Percentiles rank a stretch among this genome's conserved stretches.
These are phyloP conservation scores for Cerastoderma edule DNA, from an alignment of 2,888 invertebrate genomes.

Conservation along the genomic window DNA sequence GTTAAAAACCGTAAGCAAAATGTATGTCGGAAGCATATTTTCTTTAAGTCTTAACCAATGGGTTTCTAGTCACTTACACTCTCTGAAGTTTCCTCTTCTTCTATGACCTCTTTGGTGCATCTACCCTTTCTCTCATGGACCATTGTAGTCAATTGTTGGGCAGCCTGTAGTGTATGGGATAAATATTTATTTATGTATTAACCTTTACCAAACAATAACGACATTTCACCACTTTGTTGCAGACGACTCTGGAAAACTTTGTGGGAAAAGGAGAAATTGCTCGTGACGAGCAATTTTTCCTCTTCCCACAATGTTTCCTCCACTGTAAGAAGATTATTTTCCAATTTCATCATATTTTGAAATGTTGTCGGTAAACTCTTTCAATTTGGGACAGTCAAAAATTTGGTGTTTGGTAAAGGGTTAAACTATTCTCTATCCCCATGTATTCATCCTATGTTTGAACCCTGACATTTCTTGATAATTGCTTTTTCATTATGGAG, in stretches of 20 bases:
- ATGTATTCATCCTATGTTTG: no score
- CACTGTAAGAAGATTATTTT: not conserved
- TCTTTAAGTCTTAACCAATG: not conserved
- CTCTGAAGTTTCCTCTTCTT: conserved; percentile 62
- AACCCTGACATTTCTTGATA: no score
- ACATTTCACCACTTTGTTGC: not conserved
- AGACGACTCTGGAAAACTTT: not conserved
- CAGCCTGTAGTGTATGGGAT: conserved; percentile 67
- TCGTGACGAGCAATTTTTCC: not conserved
- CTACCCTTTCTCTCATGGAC: conserved; percentile 74
- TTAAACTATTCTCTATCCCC: no score
- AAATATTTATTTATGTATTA: not conserved
- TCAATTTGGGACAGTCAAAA: no score
- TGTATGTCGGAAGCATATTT: not conserved
- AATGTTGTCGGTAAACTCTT: no score
- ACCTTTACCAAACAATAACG: no score
- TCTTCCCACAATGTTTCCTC: not conserved
- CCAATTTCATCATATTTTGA: no score
- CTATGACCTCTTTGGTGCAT: conserved; percentile 64
- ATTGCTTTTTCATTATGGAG: no score
- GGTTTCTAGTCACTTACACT: conserved; percentile 59
- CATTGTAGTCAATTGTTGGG: conserved; percentile 72
- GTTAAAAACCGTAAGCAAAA: no score
- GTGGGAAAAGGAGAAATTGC: conserved; percentile 3
- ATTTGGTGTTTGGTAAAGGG: no score